Evolutionary conservation across 2,797 vertebrate genomes (phyloP).

Genomic region (Coracias cyanogaster): DNA sequence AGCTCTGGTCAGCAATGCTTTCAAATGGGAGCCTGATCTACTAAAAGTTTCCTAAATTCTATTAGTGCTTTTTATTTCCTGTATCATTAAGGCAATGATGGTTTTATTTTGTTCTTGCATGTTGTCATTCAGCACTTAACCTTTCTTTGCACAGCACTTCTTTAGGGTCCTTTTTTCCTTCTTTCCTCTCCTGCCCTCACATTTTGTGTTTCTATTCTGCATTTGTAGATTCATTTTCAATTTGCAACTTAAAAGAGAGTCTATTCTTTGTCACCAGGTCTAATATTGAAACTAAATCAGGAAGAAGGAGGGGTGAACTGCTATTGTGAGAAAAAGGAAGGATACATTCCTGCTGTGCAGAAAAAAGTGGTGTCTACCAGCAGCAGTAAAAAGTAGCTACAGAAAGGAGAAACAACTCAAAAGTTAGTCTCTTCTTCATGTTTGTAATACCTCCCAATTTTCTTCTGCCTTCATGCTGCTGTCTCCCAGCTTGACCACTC

Average conservation of each 20-base stretch:
- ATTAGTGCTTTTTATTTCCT: constrained; percentile 37
- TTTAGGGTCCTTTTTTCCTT: neutral
- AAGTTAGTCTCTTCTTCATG: neutral
- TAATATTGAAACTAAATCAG: constrained; percentile 2
- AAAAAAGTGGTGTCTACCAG: neutral
- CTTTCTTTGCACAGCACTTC: neutral
- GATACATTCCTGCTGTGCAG: neutral
- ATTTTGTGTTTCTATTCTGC: neutral
- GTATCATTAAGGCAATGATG: neutral
- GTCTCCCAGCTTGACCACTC: neutral
- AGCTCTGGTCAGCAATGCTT: constrained; percentile 7
- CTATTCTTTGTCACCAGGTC: neutral
- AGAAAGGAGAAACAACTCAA: neutral
- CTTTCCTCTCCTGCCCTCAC: neutral
- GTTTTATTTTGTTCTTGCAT: constrained; percentile 19
- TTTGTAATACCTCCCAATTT: neutral
- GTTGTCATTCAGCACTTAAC: neutral
- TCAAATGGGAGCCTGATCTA: neutral
- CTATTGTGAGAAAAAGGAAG: neutral
- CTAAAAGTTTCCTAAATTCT: constrained; percentile 10
- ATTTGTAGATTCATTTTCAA: neutral
- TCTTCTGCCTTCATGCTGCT: neutral
- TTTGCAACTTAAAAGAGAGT: neutral
- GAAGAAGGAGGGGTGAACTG: neutral
- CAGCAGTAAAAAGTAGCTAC: neutral